Conservation (phyloP, 2,888 invertebrate species). For the Diaprepes abbreviatus region DNA sequence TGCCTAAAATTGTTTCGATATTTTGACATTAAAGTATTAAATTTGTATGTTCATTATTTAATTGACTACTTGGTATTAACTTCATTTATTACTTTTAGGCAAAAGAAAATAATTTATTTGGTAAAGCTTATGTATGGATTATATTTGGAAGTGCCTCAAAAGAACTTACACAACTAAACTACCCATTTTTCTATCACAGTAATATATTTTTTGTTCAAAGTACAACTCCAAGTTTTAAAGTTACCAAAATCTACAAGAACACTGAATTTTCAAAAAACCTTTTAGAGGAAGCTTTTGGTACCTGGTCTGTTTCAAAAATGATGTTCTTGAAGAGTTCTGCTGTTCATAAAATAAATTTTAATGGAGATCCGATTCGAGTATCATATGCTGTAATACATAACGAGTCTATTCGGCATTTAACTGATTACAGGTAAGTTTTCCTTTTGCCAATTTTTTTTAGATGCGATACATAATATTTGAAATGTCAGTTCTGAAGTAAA, state of each 20-base stretch:
- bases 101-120: background rate
- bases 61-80: too few relatives aligned
- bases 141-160: background rate
- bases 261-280: background rate
- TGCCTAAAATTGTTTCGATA: too few relatives aligned
- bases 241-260: background rate
- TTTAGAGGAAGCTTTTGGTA: background rate
- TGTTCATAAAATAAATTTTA: background rate
- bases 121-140: background rate
- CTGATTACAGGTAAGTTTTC: background rate
- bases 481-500: too few relatives aligned
- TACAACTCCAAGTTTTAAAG: background rate
- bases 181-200: background rate
- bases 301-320: background rate
- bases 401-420: slow-evolving; percentile 2
- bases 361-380: background rate
- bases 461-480: too few relatives aligned
- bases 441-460: too few relatives aligned
- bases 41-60: too few relatives aligned
- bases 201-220: background rate
- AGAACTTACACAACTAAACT: background rate
- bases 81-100: background rate
- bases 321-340: background rate
- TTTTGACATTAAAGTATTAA: too few relatives aligned
- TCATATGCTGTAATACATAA: background rate